Percentiles rank a stretch among this genome's conserved stretches.
These are phyloP conservation scores for Centropristis striata DNA, from an alignment of 2,113 vertebrate genomes.

Conservation along the genomic window DNA sequence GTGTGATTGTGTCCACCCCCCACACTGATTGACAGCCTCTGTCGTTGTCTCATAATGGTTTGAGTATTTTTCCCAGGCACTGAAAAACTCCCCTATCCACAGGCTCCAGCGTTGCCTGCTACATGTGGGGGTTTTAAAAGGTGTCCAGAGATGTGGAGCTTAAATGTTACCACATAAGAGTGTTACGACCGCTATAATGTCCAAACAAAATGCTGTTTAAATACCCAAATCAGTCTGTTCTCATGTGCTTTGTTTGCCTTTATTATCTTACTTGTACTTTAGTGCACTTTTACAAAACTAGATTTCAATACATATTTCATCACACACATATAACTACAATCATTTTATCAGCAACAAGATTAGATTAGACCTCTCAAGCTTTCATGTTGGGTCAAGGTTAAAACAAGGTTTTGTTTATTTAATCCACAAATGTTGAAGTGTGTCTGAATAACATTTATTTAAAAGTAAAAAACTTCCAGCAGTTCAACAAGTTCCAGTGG, in stretches of 20 bases:
- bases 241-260: constrained; percentile 48
- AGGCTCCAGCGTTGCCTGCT: constrained; percentile 15
- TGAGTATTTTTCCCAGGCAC: constrained; percentile 83
- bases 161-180: constrained; percentile 41
- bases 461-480: not conserved
- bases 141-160: constrained; percentile 38
- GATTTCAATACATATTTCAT: constrained; percentile 20
- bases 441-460: not conserved
- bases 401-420: constrained; percentile 10
- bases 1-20: constrained; percentile 68
- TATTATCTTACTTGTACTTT: constrained; percentile 33
- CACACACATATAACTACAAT: not conserved
- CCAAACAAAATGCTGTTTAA: not conserved
- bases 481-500: not conserved
- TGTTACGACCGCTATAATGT: not conserved
- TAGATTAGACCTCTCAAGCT: constrained; percentile 39
- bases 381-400: constrained; percentile 45
- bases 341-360: constrained; percentile 41
- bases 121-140: constrained; percentile 20
- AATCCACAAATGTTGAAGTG: not conserved
- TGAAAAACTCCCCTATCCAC: constrained; percentile 40
- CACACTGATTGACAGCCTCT: constrained; percentile 82
- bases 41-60: constrained; percentile 78
- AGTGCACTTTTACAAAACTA: constrained; percentile 21
- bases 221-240: not conserved